Evolutionary conservation across 2,888 invertebrate species (phyloP), one percentile per base, ranked within the genome.

Genomic region (Drosophila nr. medialis): DNA sequence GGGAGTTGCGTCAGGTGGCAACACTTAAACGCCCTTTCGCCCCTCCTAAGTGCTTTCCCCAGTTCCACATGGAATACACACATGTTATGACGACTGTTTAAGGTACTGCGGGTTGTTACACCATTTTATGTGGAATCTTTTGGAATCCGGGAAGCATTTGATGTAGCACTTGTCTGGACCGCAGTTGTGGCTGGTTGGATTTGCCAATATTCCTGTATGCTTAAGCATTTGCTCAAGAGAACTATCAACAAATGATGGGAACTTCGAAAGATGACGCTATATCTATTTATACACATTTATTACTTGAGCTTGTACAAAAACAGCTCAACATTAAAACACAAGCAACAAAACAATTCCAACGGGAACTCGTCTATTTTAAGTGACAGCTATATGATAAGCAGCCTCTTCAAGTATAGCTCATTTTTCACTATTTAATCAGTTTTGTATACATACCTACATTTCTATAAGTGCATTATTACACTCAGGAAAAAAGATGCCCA

Each of bases 1-100:
- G 91, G 83, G 91, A 91, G 90, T 75, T 75, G 73, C 64, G 76
- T 80, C 90, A 91, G 90, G 91, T 91, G 91, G 58, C 76, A 45
- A 55, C 60, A 63, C 73, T 64, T 70, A 70, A 48, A 64, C 69
- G 73, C 54, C 40, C 64, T 56, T 11, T 58, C 78, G 74, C 74
- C 77, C 70, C 77, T 51, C 18, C 75, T 54, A 71, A 79, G 71
- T 67, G 76, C 61, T 61, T 60, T 64, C 15, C 30, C 10, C 4
- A 38, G 30, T 32, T 49, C 34, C 40, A 30, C 48, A 53, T 27
- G 21, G 15, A 21, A 34, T 27, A 2, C n/a, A 8, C 38, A 8
- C 13, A 51, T 42, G 36, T 38, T 21, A 40, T 5, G 40, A 21
- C 18, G 55, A 50, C 32, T 50, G 18, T 30, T 29, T 8, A 24